A percentile compares a stretch with the other conserved stretches of the same genome.
Conservation (phyloP, 1,140 invertebrate genomes). For the Euwallacea similis region DNA sequence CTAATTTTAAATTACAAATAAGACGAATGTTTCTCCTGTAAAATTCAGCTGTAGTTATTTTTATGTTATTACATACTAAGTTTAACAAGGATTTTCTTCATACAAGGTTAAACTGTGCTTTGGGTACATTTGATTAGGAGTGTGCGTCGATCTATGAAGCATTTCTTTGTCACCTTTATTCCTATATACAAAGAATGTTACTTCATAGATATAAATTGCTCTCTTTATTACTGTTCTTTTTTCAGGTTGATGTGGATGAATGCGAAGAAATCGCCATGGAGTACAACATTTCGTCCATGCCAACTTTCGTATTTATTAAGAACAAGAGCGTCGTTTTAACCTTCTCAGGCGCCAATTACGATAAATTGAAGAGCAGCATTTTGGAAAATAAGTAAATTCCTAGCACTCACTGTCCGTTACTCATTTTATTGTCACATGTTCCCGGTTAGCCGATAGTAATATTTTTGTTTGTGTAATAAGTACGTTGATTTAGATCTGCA, state of each 20-base stretch:
- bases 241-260: slow-evolving; percentile 90
- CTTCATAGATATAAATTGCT: not conserved
- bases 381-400: slow-evolving; percentile 59
- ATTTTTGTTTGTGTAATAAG: not conserved
- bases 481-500: too few relatives aligned
- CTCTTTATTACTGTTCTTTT: slow-evolving; percentile 32
- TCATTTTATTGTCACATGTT: not conserved
- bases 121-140: too few relatives aligned
- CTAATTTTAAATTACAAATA: too few relatives aligned
- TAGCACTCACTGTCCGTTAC: not conserved
- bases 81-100: too few relatives aligned
- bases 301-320: slow-evolving; percentile 91
- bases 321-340: slow-evolving; percentile 68
- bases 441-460: not conserved
- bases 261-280: slow-evolving; percentile 78
- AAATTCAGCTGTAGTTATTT: too few relatives aligned
- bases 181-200: not conserved
- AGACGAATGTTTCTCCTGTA: too few relatives aligned
- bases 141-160: too few relatives aligned
- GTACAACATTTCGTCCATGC: slow-evolving; percentile 87
- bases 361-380: slow-evolving; percentile 69
- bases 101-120: too few relatives aligned
- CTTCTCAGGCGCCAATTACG: slow-evolving; percentile 79
- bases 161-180: too few relatives aligned
- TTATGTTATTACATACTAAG: too few relatives aligned